Evolutionary conservation across 2,113 vertebrate species (phyloP).

Genomic region (Diadophis punctatus): DNA sequence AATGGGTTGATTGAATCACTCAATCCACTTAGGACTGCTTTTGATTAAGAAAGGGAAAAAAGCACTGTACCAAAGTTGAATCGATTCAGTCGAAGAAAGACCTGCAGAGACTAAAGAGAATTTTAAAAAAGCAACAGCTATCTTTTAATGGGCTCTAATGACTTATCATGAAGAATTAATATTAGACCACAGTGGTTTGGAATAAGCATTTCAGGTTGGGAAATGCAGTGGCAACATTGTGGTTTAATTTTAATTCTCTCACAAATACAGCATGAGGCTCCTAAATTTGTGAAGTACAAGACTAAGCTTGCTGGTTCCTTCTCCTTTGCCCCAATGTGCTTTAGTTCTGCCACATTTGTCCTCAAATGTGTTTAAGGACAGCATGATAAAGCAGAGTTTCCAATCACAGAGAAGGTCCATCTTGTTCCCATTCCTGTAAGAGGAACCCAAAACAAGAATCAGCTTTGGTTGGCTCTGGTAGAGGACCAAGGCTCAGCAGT

Average conservation of each 20-base stretch:
- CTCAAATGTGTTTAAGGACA: neutral
- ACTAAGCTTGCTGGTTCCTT: neutral
- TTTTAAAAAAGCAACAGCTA: neutral
- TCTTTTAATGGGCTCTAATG: constrained; percentile 4
- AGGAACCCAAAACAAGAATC: neutral
- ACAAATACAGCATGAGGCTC: neutral
- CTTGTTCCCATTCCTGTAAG: neutral
- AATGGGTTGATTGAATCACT: neutral
- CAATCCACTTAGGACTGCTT: neutral
- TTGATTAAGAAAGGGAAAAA: constrained; percentile 7
- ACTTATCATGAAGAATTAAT: neutral
- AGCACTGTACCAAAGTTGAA: neutral
- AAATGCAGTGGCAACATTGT: neutral
- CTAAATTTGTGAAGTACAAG: neutral
- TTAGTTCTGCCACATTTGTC: neutral
- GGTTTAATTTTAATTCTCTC: neutral
- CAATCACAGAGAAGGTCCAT: neutral
- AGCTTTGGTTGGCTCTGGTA: neutral
- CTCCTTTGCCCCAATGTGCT: neutral
- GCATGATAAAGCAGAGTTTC: neutral
- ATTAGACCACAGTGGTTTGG: neutral
- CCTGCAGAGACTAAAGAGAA: neutral
- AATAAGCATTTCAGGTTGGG: neutral
- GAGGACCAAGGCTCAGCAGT: neutral
- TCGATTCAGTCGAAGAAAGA: constrained; percentile 18